These are phyloP conservation scores for Drosophila tripunctata DNA, from an alignment of 2,888 invertebrate genomes.

Conservation along the genomic window DNA sequence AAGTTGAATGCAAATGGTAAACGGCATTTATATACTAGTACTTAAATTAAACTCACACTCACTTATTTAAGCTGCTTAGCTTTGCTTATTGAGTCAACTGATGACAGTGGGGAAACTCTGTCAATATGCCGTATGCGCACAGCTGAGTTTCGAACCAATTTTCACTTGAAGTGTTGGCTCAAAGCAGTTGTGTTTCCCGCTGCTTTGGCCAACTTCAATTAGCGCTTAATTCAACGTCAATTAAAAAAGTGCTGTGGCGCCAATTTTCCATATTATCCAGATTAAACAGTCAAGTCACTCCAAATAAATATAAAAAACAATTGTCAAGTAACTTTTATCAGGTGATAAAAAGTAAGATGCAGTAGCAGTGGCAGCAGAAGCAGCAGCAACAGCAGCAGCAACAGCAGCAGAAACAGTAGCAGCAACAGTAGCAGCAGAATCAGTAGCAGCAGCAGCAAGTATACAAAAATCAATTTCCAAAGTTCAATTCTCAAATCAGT, in stretches of 20 bases:
- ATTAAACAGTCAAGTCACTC: slow-evolving; percentile 23
- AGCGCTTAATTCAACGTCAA: slow-evolving; percentile 43
- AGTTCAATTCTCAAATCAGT: slow-evolving; percentile 44
- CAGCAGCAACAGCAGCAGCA: slow-evolving; percentile 22
- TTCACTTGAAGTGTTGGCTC: slow-evolving; percentile 20
- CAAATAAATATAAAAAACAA: too few relatives aligned
- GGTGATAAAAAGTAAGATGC: slow-evolving; percentile 32
- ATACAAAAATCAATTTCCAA: slow-evolving; percentile 28
- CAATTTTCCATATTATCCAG: slow-evolving; percentile 37
- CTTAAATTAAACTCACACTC: background rate
- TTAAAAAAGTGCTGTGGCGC: slow-evolving; percentile 38
- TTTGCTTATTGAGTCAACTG: slow-evolving; percentile 51
- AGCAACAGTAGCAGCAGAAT: slow-evolving; percentile 34
- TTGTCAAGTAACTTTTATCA: slow-evolving; percentile 9
- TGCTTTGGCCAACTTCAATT: slow-evolving; percentile 44
- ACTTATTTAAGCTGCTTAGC: slow-evolving; percentile 24
- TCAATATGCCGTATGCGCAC: slow-evolving; percentile 45
- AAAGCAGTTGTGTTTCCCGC: slow-evolving; percentile 44
- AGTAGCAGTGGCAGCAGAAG: slow-evolving; percentile 34
- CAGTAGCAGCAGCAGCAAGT: slow-evolving; percentile 21
- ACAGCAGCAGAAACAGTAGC: slow-evolving; percentile 24
- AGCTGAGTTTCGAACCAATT: slow-evolving; percentile 44
- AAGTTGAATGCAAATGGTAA: background rate
- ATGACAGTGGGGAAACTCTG: slow-evolving; percentile 40
- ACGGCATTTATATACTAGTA: too few relatives aligned